Conservation (phyloP, 2,797 vertebrate genomes). For the Lithobates pipiens region DNA sequence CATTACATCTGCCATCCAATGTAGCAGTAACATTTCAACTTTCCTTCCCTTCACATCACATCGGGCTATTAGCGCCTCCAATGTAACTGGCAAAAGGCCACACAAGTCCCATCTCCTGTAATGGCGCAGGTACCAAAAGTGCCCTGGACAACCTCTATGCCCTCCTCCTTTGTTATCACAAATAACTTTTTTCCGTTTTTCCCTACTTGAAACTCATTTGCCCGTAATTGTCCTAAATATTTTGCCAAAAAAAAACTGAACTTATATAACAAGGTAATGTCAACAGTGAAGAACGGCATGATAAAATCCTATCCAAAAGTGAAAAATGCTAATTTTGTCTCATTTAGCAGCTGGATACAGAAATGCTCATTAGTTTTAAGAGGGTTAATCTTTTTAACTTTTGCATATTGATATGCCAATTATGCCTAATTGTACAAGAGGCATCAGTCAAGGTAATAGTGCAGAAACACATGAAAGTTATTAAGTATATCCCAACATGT, state of each 20-base stretch:
- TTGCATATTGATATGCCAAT: slow-evolving; percentile 99
- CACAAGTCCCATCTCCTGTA: neutral
- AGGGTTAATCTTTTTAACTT: slow-evolving; percentile 99
- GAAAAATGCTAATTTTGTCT: slow-evolving; percentile 95
- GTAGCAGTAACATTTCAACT: slow-evolving; percentile 75
- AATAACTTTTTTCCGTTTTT: slow-evolving; percentile 72
- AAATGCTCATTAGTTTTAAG: slow-evolving; percentile 97
- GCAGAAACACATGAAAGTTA: slow-evolving; percentile 94
- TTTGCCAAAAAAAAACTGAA: slow-evolving; percentile 76
- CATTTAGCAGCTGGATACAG: slow-evolving; percentile 93
- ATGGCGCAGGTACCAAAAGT: slow-evolving; percentile 31
- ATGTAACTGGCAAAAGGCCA: slow-evolving; percentile 30
- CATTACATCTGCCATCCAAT: slow-evolving; percentile 54
- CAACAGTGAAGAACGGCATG: slow-evolving; percentile 88
- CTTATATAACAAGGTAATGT: slow-evolving; percentile 89
- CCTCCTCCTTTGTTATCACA: slow-evolving; percentile 69
- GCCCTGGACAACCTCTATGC: slow-evolving; percentile 67
- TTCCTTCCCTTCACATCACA: slow-evolving; percentile 75
- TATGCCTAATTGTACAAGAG: slow-evolving; percentile 94
- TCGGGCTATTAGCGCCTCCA: slow-evolving; percentile 54
- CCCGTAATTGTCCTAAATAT: slow-evolving; percentile 71
- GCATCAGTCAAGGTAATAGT: slow-evolving; percentile 98
- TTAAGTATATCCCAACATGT: slow-evolving; percentile 91
- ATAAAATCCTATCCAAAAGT: slow-evolving; percentile 90
- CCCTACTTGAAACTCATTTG: slow-evolving; percentile 70